Base-by-base conservation (phyloP, 2,113 vertebrate species). In the Jaculus jaculus region DNA sequence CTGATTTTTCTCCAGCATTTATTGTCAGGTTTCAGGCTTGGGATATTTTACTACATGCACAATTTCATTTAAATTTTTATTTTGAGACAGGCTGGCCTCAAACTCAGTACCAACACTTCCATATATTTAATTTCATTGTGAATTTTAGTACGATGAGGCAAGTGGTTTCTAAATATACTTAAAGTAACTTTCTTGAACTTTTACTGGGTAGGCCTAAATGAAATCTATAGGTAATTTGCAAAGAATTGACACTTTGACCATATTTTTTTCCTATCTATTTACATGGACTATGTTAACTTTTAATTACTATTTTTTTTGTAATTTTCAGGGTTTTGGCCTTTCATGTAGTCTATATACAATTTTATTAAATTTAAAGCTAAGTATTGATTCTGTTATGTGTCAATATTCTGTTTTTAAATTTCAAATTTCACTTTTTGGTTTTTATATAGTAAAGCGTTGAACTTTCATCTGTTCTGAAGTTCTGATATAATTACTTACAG, bases 1-100 rank as follows among this genome's bases (percentile, higher is more conserved):
- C 21, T 51, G 51, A 68, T 17, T 28, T 13, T 20, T 23, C 18
- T 11, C 13, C 9, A 24, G 3, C 7, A 23, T 20, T 73, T 66
- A 16, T 2, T 15, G 7, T 54, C 68, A n/a, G 20, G 24, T 71
- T 92, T 72, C 15, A 73, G 58, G 24, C 28, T 54, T 7, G 6
- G 8, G 15, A 6, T 0, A 37, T 39, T 23, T 4, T 32, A 13
- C 4, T 17, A 3, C 12, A 32, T 4, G 8, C n/a, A 0, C n/a
- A n/a, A n/a, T n/a, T n/a, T n/a, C n/a, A n/a, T n/a, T n/a, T n/a
- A n/a, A n/a, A n/a, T n/a, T n/a, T n/a, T n/a, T n/a, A n/a, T n/a
- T n/a, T 61, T 81, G n/a, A 61, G n/a, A 37, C 24, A 16, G 16
- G 21, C 20, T 61, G 13, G 3, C 8, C 34, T 81, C 60, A 61